These are phyloP conservation scores for Macrotrachela quadricornifera DNA, from an alignment of 1,140 invertebrate genomes.

Conservation along the genomic window DNA sequence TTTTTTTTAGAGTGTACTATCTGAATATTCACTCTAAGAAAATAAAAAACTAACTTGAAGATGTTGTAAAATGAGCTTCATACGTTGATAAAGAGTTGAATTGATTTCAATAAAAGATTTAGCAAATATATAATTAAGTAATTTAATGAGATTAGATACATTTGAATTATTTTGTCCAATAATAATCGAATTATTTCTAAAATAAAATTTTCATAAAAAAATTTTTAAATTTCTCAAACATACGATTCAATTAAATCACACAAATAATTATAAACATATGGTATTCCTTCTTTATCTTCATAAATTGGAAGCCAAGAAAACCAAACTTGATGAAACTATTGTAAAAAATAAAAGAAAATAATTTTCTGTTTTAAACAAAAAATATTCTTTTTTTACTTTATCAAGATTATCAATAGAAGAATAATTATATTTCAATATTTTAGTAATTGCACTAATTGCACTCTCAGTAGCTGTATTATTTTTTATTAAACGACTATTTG, in stretches of 20 bases:
- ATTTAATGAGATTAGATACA: no score
- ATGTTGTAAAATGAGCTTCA: no score
- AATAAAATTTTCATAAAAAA: background rate
- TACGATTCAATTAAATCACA: slow-evolving; percentile 71
- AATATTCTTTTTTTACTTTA: slow-evolving; percentile 19
- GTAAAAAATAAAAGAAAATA: slow-evolving; percentile 4
- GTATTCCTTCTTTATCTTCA: slow-evolving; percentile 81
- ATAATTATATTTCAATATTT: slow-evolving; percentile 54
- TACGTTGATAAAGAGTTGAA: no score
- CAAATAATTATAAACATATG: slow-evolving; percentile 75
- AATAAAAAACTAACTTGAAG: no score
- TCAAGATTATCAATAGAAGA: slow-evolving; percentile 35
- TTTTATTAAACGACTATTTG: slow-evolving; percentile 53
- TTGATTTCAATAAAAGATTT: no score
- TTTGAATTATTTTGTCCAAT: no score
- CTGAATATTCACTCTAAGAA: no score
- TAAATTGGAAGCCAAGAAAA: slow-evolving; percentile 79
- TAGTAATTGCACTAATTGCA: slow-evolving; percentile 84
- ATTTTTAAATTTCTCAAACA: slow-evolving; percentile 8
- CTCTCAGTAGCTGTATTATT: slow-evolving; percentile 74
- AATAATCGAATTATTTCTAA: no score
- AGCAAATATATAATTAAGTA: no score
- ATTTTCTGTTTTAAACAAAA: background rate
- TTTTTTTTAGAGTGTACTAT: no score
- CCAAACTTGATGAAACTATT: slow-evolving; percentile 55